Evolutionary conservation across 1,140 invertebrate species (phyloP), one percentile per base, ranked within the genome.

Genomic region (Oncopodura yosiiana): DNA sequence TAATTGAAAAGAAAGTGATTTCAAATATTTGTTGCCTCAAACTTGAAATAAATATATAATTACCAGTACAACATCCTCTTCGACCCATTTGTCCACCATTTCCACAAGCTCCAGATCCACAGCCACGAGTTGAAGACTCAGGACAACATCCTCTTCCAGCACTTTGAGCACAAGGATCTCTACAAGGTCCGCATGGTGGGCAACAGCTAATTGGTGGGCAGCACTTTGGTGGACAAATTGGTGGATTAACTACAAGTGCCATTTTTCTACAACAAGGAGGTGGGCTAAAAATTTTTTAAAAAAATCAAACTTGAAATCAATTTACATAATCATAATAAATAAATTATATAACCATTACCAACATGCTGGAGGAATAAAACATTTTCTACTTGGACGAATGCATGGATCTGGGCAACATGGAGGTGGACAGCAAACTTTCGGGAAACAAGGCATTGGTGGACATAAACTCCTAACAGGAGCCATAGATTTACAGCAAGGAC

Each of bases 371-470:
- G 50, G 50, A 44, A 53, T 53, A 21, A 53, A 53, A 23, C 50
- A 53, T 29, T 36, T 53, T 29, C 50, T 26, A 24, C 50, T 42
- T 14, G 52, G 52, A n/a, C 42, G 41, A 38, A 54, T 54, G 26
- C 52, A 54, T 9, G 52, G 52, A 32, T 54, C 46, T 23, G 46
- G 56, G n/a, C 49, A 45, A 19, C 56, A 58, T 34, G 56, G 49
- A 16, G 49, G 56, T 12, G 56, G 56, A 37, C 56, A 58, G 30
- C 56, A 58, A 30, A 54, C 52, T 48, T 54, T 54, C n/a, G 52
- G 52, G 12, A 54, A 54, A 27, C 42, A 45, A 16, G 52, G 52
- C 43, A 54, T 54, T 18, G 42, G 44, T 14, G 52, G 52, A 30
- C 43, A 54, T n/a, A 21, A 34, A 21, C 29, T 23, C 16, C 34